Evolutionary conservation across 2,888 invertebrate genomes (phyloP).

Genomic region (Tipula confusa): DNA sequence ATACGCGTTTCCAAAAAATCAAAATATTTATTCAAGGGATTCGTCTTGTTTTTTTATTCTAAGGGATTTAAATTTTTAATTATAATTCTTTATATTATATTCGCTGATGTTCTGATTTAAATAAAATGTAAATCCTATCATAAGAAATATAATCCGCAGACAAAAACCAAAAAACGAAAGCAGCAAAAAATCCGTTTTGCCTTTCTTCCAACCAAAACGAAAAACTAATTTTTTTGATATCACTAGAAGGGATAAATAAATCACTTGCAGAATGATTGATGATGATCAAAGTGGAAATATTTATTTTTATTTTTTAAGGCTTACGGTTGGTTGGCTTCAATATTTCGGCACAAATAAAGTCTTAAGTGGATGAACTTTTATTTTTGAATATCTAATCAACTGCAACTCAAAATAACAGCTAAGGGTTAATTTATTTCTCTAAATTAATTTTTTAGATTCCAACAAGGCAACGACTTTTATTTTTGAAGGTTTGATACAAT

Average conservation of each 20-base stretch:
- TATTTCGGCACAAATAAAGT: neutral
- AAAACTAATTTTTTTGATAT: neutral
- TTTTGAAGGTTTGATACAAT: no score
- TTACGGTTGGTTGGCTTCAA: neutral
- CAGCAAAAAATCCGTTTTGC: neutral
- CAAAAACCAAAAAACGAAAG: neutral
- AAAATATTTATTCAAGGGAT: conserved; percentile 9
- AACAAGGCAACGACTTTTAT: no score
- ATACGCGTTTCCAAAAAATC: neutral
- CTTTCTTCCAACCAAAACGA: neutral
- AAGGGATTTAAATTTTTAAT: conserved; percentile 12
- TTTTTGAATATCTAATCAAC: neutral
- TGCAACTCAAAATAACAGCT: no score
- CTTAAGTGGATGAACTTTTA: neutral
- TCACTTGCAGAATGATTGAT: conserved; percentile 6
- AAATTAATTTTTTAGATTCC: no score
- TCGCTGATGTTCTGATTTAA: conserved; percentile 25
- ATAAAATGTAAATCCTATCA: conserved; percentile 25
- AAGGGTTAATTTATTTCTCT: no score
- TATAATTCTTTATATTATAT: conserved; percentile 3
- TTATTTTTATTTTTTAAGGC: neutral
- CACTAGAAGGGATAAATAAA: conserved; percentile 25
- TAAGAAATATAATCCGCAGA: conserved; percentile 4
- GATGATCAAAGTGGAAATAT: conserved; percentile 3
- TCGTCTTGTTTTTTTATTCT: neutral